phyloP scores from a whole-genome alignment of 2,797 vertebrate species.

The Neosalanx taihuensis region DNA sequence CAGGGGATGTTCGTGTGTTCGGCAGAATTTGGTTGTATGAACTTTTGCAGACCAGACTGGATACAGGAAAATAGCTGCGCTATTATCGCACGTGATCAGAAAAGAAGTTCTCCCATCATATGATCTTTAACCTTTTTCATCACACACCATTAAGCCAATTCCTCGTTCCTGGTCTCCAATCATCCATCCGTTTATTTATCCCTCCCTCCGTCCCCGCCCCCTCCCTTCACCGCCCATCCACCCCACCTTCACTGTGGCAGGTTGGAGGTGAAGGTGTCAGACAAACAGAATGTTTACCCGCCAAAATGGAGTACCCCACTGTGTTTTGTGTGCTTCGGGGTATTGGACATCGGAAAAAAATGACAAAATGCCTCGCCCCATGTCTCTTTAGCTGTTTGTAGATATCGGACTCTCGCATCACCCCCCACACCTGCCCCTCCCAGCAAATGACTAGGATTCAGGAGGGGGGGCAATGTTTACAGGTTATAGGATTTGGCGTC shows the following conservation, averaged over 20 bases:
- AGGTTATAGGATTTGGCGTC: constrained; percentile 4
- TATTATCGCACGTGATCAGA: background rate
- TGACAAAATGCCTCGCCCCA: background rate
- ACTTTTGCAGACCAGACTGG: background rate
- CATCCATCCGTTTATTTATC: background rate
- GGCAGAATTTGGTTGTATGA: background rate
- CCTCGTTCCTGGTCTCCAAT: background rate
- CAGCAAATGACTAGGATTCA: constrained; percentile 3
- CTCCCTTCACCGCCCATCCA: background rate
- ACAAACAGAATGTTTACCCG: constrained; percentile 17
- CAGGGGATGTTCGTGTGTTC: background rate
- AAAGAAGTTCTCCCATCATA: background rate
- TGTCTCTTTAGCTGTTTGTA: constrained; percentile 12
- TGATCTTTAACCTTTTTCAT: background rate
- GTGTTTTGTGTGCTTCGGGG: background rate
- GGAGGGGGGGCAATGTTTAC: background rate
- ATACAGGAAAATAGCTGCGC: background rate
- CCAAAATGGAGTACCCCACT: background rate
- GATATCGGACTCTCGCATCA: background rate
- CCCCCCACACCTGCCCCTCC: background rate
- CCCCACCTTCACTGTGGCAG: background rate
- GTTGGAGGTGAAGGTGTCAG: constrained; percentile 5
- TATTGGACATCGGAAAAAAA: constrained; percentile 18
- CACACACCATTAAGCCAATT: background rate
- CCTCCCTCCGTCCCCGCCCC: background rate